Percentiles rank a stretch among this genome's conserved stretches.
Conservation (phyloP, 1,140 invertebrate genomes). For the Homarus americanus region DNA sequence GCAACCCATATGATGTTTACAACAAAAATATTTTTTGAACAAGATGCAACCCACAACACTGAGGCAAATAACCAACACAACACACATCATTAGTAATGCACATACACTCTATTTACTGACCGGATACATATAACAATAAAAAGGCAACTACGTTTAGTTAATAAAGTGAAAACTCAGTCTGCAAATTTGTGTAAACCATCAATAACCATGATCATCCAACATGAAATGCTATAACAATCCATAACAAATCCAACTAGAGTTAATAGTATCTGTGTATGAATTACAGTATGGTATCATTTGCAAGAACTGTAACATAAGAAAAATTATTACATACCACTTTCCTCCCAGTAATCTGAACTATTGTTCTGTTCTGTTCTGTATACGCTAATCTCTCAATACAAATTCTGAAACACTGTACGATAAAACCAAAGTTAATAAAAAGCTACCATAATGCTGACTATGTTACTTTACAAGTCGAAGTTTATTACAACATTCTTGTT, state of each 20-base stretch:
- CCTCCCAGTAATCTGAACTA: background rate
- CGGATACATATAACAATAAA: background rate
- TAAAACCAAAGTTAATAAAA: too few relatives aligned
- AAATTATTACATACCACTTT: background rate
- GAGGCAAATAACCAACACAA: conserved; percentile 1
- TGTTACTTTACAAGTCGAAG: too few relatives aligned
- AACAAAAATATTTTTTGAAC: background rate
- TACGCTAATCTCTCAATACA: background rate
- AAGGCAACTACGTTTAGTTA: background rate
- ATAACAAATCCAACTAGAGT: background rate
- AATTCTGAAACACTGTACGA: background rate
- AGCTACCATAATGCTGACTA: too few relatives aligned
- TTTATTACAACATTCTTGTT: too few relatives aligned
- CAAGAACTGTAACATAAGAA: background rate
- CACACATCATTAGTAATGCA: background rate
- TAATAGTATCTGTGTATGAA: background rate
- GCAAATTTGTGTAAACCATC: background rate
- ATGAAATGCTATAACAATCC: background rate
- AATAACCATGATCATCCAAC: background rate
- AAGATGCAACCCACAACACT: background rate
- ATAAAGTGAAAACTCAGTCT: background rate
- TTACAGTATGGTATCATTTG: background rate
- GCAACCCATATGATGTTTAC: background rate
- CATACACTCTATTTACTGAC: background rate
- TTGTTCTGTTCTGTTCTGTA: background rate